Evolutionary conservation across 2,797 vertebrate species (phyloP).

Genomic region (Microcaecilia unicolor): DNA sequence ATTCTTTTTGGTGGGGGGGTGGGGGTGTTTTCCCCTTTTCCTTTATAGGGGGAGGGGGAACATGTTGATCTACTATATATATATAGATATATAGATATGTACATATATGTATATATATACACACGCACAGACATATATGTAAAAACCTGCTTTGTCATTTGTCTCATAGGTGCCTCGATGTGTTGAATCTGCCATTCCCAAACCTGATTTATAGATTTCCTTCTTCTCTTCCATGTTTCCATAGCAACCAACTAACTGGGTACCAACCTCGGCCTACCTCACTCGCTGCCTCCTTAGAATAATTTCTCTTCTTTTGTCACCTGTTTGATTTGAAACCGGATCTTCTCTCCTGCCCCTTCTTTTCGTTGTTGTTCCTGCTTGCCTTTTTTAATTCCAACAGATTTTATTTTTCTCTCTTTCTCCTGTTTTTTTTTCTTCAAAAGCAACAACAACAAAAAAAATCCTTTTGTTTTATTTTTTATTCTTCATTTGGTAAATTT

Average conservation of each 20-base stretch:
- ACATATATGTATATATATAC: no score
- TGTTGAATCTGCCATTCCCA: constrained; percentile 6
- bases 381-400: neutral
- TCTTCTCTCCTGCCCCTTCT: constrained; percentile 2
- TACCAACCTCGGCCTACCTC: constrained; percentile 46
- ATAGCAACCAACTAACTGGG: constrained; percentile 56
- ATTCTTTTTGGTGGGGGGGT: constrained; percentile 1
- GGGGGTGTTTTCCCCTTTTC: constrained; percentile 12
- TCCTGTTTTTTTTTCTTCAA: no score
- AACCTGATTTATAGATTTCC: constrained; percentile 29
- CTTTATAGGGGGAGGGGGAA: constrained; percentile 32
- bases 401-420: neutral
- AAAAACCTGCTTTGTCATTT: no score
- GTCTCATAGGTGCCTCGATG: constrained; percentile 33
- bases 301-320: neutral
- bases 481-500: no score
- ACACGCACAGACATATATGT: no score
- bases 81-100: no score
- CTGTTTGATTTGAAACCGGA: neutral
- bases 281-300: constrained; percentile 7
- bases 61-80: no score
- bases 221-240: constrained; percentile 56
- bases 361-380: constrained; percentile 3
- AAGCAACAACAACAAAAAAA: no score
- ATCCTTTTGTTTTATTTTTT: no score